Conservation (phyloP, 2,797 vertebrate species). For the Pempheris klunzingeri region DNA sequence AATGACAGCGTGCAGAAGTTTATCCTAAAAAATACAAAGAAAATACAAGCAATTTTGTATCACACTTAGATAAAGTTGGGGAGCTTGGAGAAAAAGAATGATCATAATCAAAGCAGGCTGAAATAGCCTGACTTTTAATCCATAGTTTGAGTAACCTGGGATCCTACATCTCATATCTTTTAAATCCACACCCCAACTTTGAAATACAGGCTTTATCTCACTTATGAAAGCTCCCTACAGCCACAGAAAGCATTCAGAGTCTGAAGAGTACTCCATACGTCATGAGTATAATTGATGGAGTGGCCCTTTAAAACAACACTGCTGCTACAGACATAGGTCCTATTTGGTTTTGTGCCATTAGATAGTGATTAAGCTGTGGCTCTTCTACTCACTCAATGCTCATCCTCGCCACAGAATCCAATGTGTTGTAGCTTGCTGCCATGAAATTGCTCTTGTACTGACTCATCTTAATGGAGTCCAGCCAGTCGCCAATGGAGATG, state of each 20-base stretch:
- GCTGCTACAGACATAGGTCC: not conserved
- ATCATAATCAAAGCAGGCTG: not conserved
- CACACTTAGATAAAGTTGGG: not conserved
- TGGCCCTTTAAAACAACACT: not conserved
- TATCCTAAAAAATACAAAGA: too few relatives aligned
- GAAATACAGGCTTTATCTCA: too few relatives aligned
- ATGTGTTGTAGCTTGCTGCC: conserved; percentile 94
- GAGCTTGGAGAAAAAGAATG: not conserved
- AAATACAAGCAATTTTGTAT: not conserved
- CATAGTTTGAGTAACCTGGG: too few relatives aligned
- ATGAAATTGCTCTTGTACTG: conserved; percentile 99
- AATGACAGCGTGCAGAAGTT: too few relatives aligned
- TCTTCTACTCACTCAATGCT: conserved; percentile 85
- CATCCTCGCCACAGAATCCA: conserved; percentile 92
- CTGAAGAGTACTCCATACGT: not conserved
- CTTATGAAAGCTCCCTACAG: not conserved
- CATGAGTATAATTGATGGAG: not conserved
- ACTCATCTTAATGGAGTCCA: conserved; percentile 99
- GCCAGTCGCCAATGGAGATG: conserved; percentile 97
- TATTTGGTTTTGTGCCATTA: conserved; percentile 24
- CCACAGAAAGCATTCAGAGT: not conserved
- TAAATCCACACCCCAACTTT: too few relatives aligned
- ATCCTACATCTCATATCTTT: too few relatives aligned
- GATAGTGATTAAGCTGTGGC: conserved; percentile 18
- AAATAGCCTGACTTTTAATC: not conserved